Base-by-base conservation (phyloP, 2,797 vertebrate species). In the Furcifer pardalis region DNA sequence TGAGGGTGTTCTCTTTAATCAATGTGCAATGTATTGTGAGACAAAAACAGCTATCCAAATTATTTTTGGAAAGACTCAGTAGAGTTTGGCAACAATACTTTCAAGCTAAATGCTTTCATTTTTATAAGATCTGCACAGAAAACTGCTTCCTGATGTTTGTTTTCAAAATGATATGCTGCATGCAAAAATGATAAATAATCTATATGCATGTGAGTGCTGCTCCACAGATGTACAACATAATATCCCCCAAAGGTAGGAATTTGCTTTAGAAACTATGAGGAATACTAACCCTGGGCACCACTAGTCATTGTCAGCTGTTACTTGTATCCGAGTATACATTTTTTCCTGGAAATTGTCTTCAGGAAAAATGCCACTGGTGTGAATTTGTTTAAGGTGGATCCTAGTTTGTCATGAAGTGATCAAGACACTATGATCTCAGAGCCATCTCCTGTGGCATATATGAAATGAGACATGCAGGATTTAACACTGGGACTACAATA, bases 31-130 rank as follows among this genome's bases (percentile, higher is more conserved):
- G 2, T 69, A 71, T 60, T 21, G 30, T 69, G 69, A 84, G 44
- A 91, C 62, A 5, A 56, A 84, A 88, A 87, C 68, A 42, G 30
- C 0, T 7, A 85, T 27, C 0, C 32, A 9, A 32, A 79, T 63
- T 49, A 62, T 69, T 77, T 73, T 52, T 76, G 40, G 2, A 42
- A 66, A 63, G 52, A 60, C 35, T 62, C 42, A 4, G 6, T n/a
- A 60, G 23, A 23, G 86, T 77, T 63, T 88, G 42, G 15, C n/a
- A 77, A 4, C 46, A 65, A 32, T 30, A 75, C 12, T 73, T 84
- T 19, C n/a, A 69, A 40, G 37, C 4, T 46, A 7, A 59, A 86
- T 68, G 81, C 81, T 87, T 88, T 81, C 68, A 84, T 19, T 86
- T 87, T 88, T 49, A 83, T 0, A 44, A 1, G 56, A 83, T 30